Evolutionary conservation across 1,140 invertebrate genomes (phyloP), one percentile per base, ranked within the genome.

Genomic region (Mizuhopecten yessoensis): DNA sequence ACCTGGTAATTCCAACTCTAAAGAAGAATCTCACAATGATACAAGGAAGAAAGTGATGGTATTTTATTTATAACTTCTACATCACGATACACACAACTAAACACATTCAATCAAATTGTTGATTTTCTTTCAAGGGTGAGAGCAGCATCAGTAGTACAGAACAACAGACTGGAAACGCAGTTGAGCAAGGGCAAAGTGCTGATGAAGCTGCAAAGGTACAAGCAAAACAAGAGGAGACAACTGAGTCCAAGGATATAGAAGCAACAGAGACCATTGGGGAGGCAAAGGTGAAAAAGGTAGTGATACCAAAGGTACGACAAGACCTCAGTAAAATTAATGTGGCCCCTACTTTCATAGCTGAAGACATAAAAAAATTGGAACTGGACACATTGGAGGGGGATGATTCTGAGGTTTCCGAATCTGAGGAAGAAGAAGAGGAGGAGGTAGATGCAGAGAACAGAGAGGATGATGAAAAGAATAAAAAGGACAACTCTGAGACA

Each of bases 271-370:
- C 33, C 23, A 45, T 5, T 88, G 86, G 23, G 36, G 34, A 36
- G 49, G 23, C 23, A 0, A 49, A 49, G 17, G 36, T 29, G 34
- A 90, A 57, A 42, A 87, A 34, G 42, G 23, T 23, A 42, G 86
- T 33, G 2, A 36, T 39, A 33, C 94, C 93, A 34, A 86, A 57
- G 34, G 94, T 96, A 17, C 93, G 88, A 42, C 95, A 96, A 86
- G 93, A 96, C 89, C 88, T 95, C 0, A 92, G 88, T 9, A 94
- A 94, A 89, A 95, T 96, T 15, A 86, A 92, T 11, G 96, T 95
- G 10, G 95, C 94, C 36, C 94, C 94, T n/a, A 87, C 93, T 36
- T 96, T 95, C 90, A 91, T 86, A 33, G 94, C 90, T 34, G 94
- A 95, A 13, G 95, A 96, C 93, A 92, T 95, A 0, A 90, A 93